phyloP scores from a whole-genome alignment of 2,797 vertebrate genomes.

The Semotilus atromaculatus region DNA sequence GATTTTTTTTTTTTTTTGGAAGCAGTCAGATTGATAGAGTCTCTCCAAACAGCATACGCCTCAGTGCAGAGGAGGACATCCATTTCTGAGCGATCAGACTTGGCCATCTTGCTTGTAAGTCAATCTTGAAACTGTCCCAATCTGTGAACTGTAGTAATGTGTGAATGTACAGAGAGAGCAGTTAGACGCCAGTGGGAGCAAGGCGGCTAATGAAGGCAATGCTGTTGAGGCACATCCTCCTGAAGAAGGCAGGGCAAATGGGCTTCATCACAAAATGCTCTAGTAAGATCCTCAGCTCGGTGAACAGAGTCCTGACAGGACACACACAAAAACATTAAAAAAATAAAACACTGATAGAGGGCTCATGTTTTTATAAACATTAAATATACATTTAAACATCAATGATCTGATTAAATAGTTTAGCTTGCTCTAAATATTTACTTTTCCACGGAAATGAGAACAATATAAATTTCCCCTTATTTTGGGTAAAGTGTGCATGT shows the following conservation, averaged over 20 bases:
- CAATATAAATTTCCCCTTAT: neutral
- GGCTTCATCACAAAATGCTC: conserved; percentile 98
- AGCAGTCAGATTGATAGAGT: conserved; percentile 34
- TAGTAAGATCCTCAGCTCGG: conserved; percentile 91
- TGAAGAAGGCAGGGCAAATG: conserved; percentile 90
- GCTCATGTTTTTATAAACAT: neutral
- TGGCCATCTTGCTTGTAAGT: conserved; percentile 24
- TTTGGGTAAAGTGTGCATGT: conserved; percentile 2
- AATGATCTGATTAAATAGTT: neutral
- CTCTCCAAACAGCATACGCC: conserved; percentile 42
- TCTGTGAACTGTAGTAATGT: conserved; percentile 12
- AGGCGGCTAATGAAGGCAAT: conserved; percentile 97
- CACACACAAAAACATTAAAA: too few relatives aligned
- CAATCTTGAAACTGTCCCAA: conserved; percentile 43
- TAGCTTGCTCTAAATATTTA: neutral
- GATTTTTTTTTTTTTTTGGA: conserved; percentile 9
- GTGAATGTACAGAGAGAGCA: conserved; percentile 34
- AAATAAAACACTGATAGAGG: neutral
- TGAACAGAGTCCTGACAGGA: conserved; percentile 90
- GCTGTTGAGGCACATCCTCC: conserved; percentile 94
- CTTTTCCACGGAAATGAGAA: neutral
- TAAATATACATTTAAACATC: neutral
- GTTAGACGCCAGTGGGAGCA: conserved; percentile 91
- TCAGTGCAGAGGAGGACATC: conserved; percentile 52
- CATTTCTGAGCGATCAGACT: conserved; percentile 33